Base-by-base conservation (phyloP, 2,888 invertebrate species). In the Caenorhabditis angaria region DNA sequence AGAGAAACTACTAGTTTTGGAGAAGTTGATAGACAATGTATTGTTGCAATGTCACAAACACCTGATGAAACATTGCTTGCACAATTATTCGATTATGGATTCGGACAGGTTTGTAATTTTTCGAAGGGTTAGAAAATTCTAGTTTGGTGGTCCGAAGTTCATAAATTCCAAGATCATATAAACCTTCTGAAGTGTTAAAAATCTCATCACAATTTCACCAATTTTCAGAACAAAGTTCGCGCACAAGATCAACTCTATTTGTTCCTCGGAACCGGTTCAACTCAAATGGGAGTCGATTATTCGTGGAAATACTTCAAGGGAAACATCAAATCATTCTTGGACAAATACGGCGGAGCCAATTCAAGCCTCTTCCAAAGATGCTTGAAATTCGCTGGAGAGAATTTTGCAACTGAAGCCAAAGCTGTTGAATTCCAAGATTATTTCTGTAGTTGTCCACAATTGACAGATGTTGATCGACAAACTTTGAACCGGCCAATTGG, bases 221-320 rank as follows among this genome's bases (percentile, higher is more conserved):
- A 55, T 25, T 70, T 75, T 53, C 48, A 81, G 73, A 73, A 70
- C 61, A 86, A 85, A 62, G 80, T 86, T n/a, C 79, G 84, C 14
- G 61, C 79, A 35, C 86, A 86, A 57, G 85, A 85, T 65, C 70
- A 81, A 29, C 51, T 72, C 35, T 67, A 76, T 50, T 55, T 83
- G 14, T 77, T 82, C 60, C 56, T 81, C 18, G 76, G 78, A 41
- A 67, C 77, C 20, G 73, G 76, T 24, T 51, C 71, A 1, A 68
- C 70, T 2, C 67, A 65, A 25, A 74, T 61, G 51, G 82, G 83
- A 28, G 80, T 82, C 51, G 81, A 83, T 24, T 83, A 66, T 60
- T 59, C 70, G 1, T 85, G 85, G 85, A 63, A 68, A 35, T 86
- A 76, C 74, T 84, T 84, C 84, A 79, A 82, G 55, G 58, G 76